Evolutionary conservation across 2,113 vertebrate species (phyloP).

Genomic region (Athene cunicularia): DNA sequence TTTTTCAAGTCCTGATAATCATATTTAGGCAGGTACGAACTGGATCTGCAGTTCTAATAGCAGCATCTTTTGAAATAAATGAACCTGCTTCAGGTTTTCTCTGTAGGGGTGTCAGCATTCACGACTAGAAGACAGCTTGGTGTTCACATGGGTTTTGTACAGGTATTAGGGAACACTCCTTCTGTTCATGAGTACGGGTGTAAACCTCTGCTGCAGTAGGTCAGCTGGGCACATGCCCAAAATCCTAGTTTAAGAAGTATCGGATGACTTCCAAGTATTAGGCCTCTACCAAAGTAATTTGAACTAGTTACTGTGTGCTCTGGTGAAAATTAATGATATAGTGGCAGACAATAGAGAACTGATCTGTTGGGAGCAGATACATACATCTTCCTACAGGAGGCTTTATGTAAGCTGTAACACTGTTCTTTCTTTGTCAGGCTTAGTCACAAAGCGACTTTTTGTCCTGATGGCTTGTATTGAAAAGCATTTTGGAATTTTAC

Average conservation of each 20-base stretch:
- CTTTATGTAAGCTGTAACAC: neutral
- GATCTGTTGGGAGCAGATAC: neutral
- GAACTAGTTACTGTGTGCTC: neutral
- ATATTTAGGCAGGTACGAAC: neutral
- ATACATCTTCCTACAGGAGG: neutral
- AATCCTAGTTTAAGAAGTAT: neutral
- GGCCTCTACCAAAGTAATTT: neutral
- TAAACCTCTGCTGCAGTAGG: neutral
- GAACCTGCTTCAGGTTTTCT: neutral
- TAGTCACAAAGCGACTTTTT: neutral
- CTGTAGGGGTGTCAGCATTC: neutral
- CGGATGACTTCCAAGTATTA: neutral
- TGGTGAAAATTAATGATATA: neutral
- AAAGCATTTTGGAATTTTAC: neutral
- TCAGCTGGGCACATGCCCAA: neutral
- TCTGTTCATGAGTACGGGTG: neutral
- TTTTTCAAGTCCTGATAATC: neutral
- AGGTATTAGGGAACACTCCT: neutral
- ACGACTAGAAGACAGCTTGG: neutral
- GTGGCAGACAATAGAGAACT: neutral
- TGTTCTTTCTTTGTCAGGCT: neutral
- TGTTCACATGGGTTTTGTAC: neutral
- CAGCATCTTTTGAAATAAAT: neutral
- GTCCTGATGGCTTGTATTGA: neutral
- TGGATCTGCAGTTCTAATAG: neutral